Base-by-base conservation (phyloP, 2,113 vertebrate genomes). In the Petrocephalus microphthalmus region DNA sequence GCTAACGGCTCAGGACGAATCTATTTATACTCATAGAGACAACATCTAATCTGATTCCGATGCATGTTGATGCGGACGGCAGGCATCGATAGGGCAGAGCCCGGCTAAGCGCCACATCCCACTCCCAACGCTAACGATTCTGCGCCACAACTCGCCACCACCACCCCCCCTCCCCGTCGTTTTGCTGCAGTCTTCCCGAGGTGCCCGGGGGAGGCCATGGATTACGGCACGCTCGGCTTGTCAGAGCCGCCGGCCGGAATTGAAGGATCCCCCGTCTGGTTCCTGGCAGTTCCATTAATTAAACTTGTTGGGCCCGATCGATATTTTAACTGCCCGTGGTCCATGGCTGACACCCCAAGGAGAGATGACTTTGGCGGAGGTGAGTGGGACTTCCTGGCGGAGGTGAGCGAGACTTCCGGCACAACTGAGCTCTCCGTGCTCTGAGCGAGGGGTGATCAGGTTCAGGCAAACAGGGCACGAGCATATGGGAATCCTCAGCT, bases 1-100 rank as follows among this genome's bases (percentile, higher is more conserved):
- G 91, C 91, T 91, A 93, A 90, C 92, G 91, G 93, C 92, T 91
- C 92, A 93, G 93, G 92, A 90, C 92, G 91, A 87, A 91, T 90
- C 93, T 94, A 93, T 95, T 94, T 93, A 94, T 94, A 93, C 88
- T 90, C 90, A 91, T 92, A 89, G 89, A 91, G 91, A 92, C 85
- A 88, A 86, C 83, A 64, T 74, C 90, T 91, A 91, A 92, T 93
- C 90, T 89, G 88, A 64, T 88, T 60, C 82, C 74, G 37, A 67
- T 49, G 78, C 87, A 83, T 25, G 74, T 45, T 54, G 52, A 60
- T 64, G 45, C 19, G 42, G 45, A 64, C 56, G 81, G 37, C 53
- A 20, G 37, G 57, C 54, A 84, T 49, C 42, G 56, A 83, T 57
- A 60, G 45, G 87, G 90, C 88, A 85, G 88, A 22, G 54, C 57